Evolutionary conservation across 2,797 vertebrate genomes (phyloP).

Genomic region (Eospalax fontanierii): DNA sequence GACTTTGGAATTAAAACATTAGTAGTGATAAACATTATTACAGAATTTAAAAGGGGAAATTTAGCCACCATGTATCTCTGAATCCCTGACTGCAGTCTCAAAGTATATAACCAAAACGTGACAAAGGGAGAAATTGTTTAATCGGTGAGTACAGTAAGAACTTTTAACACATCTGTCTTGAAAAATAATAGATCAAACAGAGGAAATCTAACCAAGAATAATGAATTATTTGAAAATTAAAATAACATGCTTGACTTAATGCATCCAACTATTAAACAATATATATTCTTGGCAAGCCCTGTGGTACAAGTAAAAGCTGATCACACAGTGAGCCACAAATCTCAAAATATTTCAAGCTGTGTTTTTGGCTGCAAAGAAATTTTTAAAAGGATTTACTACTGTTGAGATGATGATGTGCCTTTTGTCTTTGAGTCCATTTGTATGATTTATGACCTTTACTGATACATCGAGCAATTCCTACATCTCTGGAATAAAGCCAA

Average conservation of each 20-base stretch:
- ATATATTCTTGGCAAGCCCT: neutral
- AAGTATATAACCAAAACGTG: neutral
- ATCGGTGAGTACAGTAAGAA: neutral
- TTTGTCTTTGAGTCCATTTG: no score
- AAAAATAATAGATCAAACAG: neutral
- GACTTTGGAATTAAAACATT: neutral
- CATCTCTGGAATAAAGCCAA: no score
- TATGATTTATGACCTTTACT: no score
- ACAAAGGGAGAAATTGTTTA: neutral
- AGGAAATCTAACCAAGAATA: neutral
- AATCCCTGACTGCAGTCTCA: neutral
- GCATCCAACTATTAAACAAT: neutral
- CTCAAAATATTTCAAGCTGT: constrained; percentile 30
- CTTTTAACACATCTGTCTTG: neutral
- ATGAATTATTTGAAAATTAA: neutral
- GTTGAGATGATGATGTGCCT: no score
- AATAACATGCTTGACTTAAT: neutral
- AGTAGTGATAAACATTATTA: constrained; percentile 11
- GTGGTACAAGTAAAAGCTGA: neutral
- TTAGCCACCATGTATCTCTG: neutral
- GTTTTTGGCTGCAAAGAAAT: constrained; percentile 6
- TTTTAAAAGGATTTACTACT: neutral
- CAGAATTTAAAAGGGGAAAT: constrained; percentile 43
- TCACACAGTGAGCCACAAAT: neutral
- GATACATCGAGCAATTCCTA: no score